Evolutionary conservation across 1,140 invertebrate genomes (phyloP), one percentile per base, ranked within the genome.

Genomic region (Atta cephalotes): DNA sequence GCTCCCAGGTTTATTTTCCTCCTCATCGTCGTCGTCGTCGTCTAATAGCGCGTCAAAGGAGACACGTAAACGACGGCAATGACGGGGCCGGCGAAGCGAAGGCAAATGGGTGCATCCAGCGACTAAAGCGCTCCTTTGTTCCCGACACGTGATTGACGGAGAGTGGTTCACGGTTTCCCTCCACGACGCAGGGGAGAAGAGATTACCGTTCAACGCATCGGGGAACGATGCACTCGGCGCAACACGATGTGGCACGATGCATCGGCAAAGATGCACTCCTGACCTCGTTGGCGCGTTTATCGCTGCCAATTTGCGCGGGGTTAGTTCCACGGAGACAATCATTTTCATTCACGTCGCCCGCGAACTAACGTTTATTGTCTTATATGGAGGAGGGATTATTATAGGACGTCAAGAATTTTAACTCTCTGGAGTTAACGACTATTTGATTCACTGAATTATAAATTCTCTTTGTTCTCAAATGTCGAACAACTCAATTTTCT

Each of bases 121-220:
- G 82, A 77, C 86, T 90, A 91, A 76, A 88, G 89, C 89, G 82
- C 79, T 90, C 89, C 89, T 87, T 90, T 90, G 89, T 90, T 91
- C 89, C 65, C 70, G 89, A 86, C 89, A 74, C 86, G 81, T 90
- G 89, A 90, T 90, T 90, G 89, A 90, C 89, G 89, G 74, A 77
- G 81, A 90, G 87, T 86, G 81, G 85, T 90, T 85, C 86, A 86
- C 51, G 63, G 76, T 85, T 88, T 76, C 77, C 80, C 70, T 60
- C 25, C 53, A 16, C 70, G 21, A 62, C 39, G 70, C 70, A 62
- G 70, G 79, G 62, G 62, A 39, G 62, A 51, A 65, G 80, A 90
- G 88, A 89, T 87, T 88, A 85, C 80, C 76, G 66, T 89, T 72
- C 68, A 89, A 82, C 76, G 39, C 56, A 51, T 76, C 25, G 80